These are phyloP conservation scores for Falco novaeseelandiae DNA, from an alignment of 2,797 vertebrate genomes.

Conservation along the genomic window DNA sequence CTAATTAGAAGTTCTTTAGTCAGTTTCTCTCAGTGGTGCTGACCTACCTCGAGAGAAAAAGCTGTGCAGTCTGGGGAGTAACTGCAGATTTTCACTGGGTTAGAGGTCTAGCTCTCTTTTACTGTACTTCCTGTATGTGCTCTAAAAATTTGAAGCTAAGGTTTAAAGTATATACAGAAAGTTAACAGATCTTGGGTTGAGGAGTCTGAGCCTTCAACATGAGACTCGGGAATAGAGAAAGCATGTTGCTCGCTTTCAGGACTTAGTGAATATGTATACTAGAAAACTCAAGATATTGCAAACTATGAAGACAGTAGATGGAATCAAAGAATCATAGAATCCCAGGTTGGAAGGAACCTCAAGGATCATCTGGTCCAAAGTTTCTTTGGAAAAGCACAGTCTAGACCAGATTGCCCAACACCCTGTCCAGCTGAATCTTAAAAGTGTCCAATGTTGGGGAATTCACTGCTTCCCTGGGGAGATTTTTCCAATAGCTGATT, in stretches of 20 bases:
- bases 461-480: background rate
- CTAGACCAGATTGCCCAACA: background rate
- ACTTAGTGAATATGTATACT: background rate
- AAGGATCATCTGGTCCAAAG: no score
- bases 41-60: background rate
- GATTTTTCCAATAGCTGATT: background rate
- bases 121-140: background rate
- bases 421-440: background rate
- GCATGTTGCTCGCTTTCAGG: background rate
- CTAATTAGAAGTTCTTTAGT: background rate
- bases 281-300: background rate
- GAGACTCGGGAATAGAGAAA: background rate
- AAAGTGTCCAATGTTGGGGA: background rate
- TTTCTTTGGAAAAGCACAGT: background rate
- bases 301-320: background rate
- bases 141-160: background rate
- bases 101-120: background rate
- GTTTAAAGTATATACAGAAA: background rate
- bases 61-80: background rate
- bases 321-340: background rate
- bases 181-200: background rate
- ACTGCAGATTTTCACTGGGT: background rate
- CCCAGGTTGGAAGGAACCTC: background rate
- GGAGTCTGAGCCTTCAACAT: background rate
- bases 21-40: background rate